These are phyloP conservation scores for Ypsolopha sequella DNA, from an alignment of 2,888 invertebrate genomes.

Conservation along the genomic window DNA sequence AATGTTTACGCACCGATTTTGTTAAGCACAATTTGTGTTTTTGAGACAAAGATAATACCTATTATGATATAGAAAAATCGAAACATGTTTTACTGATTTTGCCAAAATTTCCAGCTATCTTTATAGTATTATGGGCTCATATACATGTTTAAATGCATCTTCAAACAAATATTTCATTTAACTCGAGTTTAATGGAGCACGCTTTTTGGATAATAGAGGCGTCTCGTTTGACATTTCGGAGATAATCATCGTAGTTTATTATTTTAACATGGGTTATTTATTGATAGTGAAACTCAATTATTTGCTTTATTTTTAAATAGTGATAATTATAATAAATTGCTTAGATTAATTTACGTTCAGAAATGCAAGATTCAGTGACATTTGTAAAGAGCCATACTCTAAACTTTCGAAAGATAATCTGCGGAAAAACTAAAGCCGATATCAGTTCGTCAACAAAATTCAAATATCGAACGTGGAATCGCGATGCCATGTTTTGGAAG, in stretches of 20 bases:
- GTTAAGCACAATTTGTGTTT: no score
- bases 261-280: neutral
- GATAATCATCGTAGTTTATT: neutral
- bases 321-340: no score
- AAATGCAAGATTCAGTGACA: no score
- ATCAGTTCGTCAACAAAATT: no score
- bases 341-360: no score
- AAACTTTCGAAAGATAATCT: neutral
- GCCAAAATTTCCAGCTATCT: neutral
- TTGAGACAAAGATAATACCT: no score
- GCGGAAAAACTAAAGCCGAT: no score
- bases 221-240: neutral
- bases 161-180: constrained; percentile 9
- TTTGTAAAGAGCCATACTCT: no score
- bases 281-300: no score
- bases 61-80: no score
- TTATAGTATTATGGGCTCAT: neutral
- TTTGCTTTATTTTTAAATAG: no score
- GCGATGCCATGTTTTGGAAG: neutral
- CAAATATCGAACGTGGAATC: neutral
- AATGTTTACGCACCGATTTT: no score
- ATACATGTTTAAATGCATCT: constrained; percentile 1
- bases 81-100: neutral
- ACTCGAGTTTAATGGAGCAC: constrained; percentile 11
- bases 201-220: neutral